A percentile compares a stretch with the other conserved stretches of the same genome.
Conservation (phyloP, 2,888 invertebrate species). For the Encarsia formosa region DNA sequence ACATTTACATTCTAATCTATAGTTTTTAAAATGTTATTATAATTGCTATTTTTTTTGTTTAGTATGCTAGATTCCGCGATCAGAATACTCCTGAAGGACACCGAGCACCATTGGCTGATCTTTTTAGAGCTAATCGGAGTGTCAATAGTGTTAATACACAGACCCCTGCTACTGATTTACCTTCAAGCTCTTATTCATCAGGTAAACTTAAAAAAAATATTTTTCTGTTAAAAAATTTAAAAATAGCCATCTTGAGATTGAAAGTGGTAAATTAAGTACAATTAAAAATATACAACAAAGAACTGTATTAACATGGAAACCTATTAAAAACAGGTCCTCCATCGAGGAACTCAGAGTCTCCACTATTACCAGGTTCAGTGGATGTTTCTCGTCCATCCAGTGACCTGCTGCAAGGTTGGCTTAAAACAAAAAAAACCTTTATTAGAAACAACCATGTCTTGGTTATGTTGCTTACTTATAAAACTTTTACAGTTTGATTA, state of each 20-base stretch:
- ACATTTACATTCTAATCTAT: background rate
- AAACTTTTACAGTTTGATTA: no score
- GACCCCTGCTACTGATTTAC: constrained; percentile 70
- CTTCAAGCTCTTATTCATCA: constrained; percentile 67
- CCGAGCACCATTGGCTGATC: constrained; percentile 76
- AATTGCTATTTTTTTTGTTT: constrained; percentile 8
- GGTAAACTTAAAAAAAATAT: constrained; percentile 51
- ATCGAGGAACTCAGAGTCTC: constrained; percentile 65
- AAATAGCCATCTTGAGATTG: no score
- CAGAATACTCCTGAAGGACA: constrained; percentile 81
- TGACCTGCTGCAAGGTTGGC: constrained; percentile 54
- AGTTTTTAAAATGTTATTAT: background rate
- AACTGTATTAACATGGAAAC: constrained; percentile 30
- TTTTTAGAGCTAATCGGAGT: constrained; percentile 61
- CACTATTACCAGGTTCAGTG: constrained; percentile 62
- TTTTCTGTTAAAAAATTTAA: background rate
- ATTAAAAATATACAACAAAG: constrained; percentile 4
- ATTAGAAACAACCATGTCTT: no score
- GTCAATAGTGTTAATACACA: constrained; percentile 72
- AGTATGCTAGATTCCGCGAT: constrained; percentile 50
- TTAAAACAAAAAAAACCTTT: constrained; percentile 17
- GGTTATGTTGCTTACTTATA: no score
- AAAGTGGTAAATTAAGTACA: constrained; percentile 2
- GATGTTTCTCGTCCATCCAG: constrained; percentile 60
- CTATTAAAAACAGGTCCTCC: constrained; percentile 57